A percentile compares a stretch with the other conserved stretches of the same genome.
Conservation (phyloP, 2,888 invertebrate genomes). For the Cerastis rubricosa region DNA sequence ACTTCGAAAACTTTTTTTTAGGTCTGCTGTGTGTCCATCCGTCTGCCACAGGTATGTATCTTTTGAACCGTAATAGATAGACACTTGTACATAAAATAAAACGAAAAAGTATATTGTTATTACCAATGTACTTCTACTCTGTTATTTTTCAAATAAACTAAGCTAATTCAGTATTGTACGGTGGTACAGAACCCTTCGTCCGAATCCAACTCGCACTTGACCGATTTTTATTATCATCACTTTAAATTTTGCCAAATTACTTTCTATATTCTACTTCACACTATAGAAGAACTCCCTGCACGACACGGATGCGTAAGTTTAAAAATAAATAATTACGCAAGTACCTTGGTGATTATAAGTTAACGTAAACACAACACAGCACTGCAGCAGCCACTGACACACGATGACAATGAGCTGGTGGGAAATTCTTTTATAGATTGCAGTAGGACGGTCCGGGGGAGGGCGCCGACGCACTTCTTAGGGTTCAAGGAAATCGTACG, state of each 20-base stretch:
- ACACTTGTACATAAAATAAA: not conserved
- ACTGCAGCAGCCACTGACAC: conserved; percentile 86
- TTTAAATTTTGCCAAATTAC: not conserved
- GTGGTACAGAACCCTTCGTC: not conserved
- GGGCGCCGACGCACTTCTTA: conserved; percentile 75
- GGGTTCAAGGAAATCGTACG: conserved; percentile 76
- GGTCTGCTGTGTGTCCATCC: not conserved
- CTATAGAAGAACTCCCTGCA: conserved; percentile 1
- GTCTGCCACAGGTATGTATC: not conserved
- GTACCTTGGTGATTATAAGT: conserved; percentile 79
- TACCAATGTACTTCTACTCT: too few relatives aligned
- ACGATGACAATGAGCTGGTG: conserved; percentile 83
- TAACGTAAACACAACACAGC: conserved; percentile 86
- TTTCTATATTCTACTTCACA: conserved; percentile 1
- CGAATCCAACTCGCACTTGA: not conserved
- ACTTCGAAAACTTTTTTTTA: not conserved
- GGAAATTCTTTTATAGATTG: conserved; percentile 88
- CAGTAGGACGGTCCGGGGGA: conserved; percentile 78
- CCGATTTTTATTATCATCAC: not conserved
- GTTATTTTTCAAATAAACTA: not conserved
- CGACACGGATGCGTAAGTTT: conserved; percentile 14
- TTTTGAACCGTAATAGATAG: not conserved
- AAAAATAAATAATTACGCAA: conserved; percentile 38
- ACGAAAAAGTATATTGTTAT: too few relatives aligned
- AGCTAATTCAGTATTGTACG: not conserved